A percentile compares a stretch with the other conserved stretches of the same genome.
These are phyloP conservation scores for Philaethria dido DNA, from an alignment of 2,888 invertebrate genomes.

Conservation along the genomic window DNA sequence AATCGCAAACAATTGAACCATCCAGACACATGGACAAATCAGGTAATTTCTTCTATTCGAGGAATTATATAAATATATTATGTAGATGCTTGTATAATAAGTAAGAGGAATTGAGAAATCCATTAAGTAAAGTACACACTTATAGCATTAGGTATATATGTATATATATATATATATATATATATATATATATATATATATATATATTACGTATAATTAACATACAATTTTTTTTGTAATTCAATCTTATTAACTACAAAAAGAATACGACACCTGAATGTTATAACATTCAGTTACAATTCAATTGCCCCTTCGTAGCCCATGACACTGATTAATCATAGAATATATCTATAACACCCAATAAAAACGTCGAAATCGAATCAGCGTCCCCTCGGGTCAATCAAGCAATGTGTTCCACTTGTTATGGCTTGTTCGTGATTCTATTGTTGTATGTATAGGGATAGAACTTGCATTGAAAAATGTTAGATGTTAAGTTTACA, in stretches of 20 bases:
- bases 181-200: too few relatives aligned
- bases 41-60: constrained; percentile 51
- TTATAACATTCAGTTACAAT: constrained; percentile 20
- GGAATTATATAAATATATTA: constrained; percentile 1
- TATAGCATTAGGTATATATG: too few relatives aligned
- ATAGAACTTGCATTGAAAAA: neutral
- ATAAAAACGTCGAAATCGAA: constrained; percentile 78
- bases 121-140: too few relatives aligned
- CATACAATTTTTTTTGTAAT: too few relatives aligned
- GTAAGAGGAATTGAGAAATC: too few relatives aligned
- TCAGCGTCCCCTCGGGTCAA: constrained; percentile 70
- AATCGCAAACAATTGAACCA: constrained; percentile 55
- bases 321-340: constrained; percentile 26
- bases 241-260: neutral
- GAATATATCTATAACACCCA: constrained; percentile 72
- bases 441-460: constrained; percentile 17
- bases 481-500: too few relatives aligned
- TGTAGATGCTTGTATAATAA: constrained; percentile 47
- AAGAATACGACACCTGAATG: constrained; percentile 18
- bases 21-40: constrained; percentile 27
- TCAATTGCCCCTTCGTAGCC: constrained; percentile 18
- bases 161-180: too few relatives aligned
- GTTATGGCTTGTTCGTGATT: constrained; percentile 18
- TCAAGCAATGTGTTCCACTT: constrained; percentile 48
- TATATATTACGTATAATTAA: too few relatives aligned